phyloP scores from a whole-genome alignment of 1,140 invertebrate genomes.

The Elysia chlorotica region DNA sequence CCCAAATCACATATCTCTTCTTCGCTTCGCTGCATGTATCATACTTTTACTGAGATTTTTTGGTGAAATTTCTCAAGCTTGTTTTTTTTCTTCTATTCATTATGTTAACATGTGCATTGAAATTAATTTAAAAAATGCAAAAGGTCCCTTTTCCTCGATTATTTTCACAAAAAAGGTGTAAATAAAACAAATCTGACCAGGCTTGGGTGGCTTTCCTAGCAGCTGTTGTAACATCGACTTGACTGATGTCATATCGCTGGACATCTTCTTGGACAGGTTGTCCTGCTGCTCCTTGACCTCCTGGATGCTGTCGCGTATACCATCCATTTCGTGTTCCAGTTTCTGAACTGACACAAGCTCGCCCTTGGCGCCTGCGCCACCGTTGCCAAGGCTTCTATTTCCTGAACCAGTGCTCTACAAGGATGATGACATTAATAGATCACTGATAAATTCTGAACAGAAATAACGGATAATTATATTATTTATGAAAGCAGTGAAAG shows the following conservation, averaged over 20 bases:
- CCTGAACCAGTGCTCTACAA: background rate
- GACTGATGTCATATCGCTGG: slow-evolving; percentile 1
- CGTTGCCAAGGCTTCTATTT: background rate
- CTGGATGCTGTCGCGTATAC: background rate
- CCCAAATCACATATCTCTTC: too few species aligned
- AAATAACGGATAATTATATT: background rate
- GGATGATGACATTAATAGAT: too few species aligned
- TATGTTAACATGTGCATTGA: background rate
- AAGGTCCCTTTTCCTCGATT: background rate
- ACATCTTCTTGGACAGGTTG: background rate
- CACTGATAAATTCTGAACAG: too few species aligned
- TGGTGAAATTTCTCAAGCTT: background rate
- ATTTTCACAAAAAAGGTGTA: background rate
- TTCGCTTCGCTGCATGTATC: too few species aligned
- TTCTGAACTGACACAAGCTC: background rate
- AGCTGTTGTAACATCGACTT: slow-evolving; percentile 4
- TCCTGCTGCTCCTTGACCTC: background rate
- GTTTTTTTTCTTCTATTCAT: background rate
- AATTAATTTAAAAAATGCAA: background rate
- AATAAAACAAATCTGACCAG: background rate
- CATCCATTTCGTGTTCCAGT: background rate
- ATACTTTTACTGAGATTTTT: background rate
- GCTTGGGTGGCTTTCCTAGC: background rate
- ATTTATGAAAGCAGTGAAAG: too few species aligned
- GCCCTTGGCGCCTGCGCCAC: background rate